Evolutionary conservation across 2,888 invertebrate genomes (phyloP), one percentile per base, ranked within the genome.

Genomic region (Sericinus montela): DNA sequence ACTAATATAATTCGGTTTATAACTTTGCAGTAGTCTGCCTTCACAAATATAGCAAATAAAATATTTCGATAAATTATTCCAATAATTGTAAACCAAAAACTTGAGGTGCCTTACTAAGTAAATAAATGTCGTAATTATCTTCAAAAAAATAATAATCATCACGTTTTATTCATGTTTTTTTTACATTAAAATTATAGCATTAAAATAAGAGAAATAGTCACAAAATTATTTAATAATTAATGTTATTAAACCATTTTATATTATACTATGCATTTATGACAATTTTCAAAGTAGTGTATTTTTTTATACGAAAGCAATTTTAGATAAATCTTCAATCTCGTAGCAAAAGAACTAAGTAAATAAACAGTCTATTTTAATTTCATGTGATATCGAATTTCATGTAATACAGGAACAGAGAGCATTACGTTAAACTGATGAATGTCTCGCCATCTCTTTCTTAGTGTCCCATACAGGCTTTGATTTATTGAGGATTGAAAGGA

Each of bases 31-130:
- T 30, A 15, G 28, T 39, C 25, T 40, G 11, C 16, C 28, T 13
- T 9, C 15, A 8, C 13, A 15, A 11, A 25, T 38, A 10, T 30
- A 16, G 9, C 7, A 43, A 43, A 8, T 8, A 19, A 8, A 28
- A 15, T 30, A 23, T 38, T 42, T 39, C 34, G 15, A 41, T 35
- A 54, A 54, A 57, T 34, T 44, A 48, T 50, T 40, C 45, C 50
- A 39, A 23, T 54, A 57, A 62, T 66, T 59, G 5, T 55, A 75
- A 77, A 83, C 82, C 80, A 83, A 82, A 83, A 74, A 79, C 64
- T 67, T 65, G 63, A 75, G 80, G 83, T 83, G 84, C 84, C 83
- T 84, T 84, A 84, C 60, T 72, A 70, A 65, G 58, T 63, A 62
- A 65, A 40, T 40, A 50, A 45, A 42, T 28, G 29, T 19, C 28